These are phyloP conservation scores for Muscicapa adusta DNA, from an alignment of 2,113 vertebrate species.

Conservation along the genomic window DNA sequence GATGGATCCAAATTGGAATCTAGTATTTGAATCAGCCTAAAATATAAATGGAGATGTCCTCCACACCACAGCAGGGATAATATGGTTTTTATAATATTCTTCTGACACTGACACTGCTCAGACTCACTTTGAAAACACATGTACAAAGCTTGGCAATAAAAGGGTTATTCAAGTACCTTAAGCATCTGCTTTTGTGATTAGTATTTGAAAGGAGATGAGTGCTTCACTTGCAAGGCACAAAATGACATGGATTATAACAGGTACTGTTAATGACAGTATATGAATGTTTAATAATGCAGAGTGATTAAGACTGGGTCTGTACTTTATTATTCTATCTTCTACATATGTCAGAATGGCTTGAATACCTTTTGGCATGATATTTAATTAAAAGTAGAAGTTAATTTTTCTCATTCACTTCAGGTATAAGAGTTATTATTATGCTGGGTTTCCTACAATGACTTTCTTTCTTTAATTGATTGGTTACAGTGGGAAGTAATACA, in stretches of 20 bases:
- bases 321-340: slow-evolving; percentile 74
- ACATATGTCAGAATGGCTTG: slow-evolving; percentile 66
- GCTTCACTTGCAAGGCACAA: slow-evolving; percentile 57
- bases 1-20: not conserved
- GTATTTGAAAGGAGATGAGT: slow-evolving; percentile 66
- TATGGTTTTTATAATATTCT: not conserved
- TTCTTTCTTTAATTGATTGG: slow-evolving; percentile 53
- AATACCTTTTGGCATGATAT: slow-evolving; percentile 70
- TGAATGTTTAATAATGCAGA: slow-evolving; percentile 74
- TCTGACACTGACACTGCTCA: not conserved
- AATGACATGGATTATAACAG: slow-evolving; percentile 72
- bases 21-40: not conserved
- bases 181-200: slow-evolving; percentile 64
- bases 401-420: slow-evolving; percentile 67
- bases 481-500: slow-evolving; percentile 4
- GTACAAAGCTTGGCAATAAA: slow-evolving; percentile 17
- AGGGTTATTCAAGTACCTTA: slow-evolving; percentile 56
- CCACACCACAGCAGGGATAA: not conserved
- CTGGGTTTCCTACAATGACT: slow-evolving; percentile 44
- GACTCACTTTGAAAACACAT: not conserved
- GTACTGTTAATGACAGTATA: slow-evolving; percentile 74
- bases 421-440: slow-evolving; percentile 57
- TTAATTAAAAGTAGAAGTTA: slow-evolving; percentile 72
- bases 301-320: slow-evolving; percentile 72
- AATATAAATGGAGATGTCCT: not conserved